These are phyloP conservation scores for Tridacna crocea DNA, from an alignment of 2,888 invertebrate species.

Conservation along the genomic window DNA sequence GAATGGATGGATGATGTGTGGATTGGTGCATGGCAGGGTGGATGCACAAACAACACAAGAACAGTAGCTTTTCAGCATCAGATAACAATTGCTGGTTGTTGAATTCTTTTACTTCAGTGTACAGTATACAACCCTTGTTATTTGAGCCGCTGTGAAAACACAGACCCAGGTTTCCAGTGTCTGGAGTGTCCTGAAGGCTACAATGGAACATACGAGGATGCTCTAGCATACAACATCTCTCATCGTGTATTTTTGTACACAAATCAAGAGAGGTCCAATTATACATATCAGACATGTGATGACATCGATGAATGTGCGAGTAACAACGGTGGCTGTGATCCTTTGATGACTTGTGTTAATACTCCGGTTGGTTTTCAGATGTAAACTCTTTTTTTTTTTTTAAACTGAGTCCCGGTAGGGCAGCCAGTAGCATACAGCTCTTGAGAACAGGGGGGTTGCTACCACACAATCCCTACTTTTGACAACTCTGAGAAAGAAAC, in stretches of 20 bases:
- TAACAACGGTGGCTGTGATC: conserved; percentile 75
- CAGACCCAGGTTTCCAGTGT: conserved; percentile 73
- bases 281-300: conserved; percentile 63
- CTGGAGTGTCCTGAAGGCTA: conserved; percentile 69
- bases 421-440: no score
- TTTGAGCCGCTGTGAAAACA: conserved; percentile 67
- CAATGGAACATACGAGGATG: conserved; percentile 71
- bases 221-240: conserved; percentile 57
- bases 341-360: conserved; percentile 69
- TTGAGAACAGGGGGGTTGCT: no score
- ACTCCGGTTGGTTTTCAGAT: conserved; percentile 64
- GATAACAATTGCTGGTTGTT: no score
- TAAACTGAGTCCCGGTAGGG: no score
- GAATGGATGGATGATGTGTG: no score
- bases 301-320: conserved; percentile 69
- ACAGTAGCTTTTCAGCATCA: no score
- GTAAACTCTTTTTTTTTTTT: no score
- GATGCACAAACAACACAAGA: no score
- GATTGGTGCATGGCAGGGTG: no score
- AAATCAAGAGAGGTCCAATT: conserved; percentile 52
- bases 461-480: no score
- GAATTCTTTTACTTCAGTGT: conserved; percentile 55
- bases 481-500: no score
- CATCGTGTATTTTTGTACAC: conserved; percentile 60
- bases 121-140: conserved; percentile 59